A percentile compares a stretch with the other conserved stretches of the same genome.
These are phyloP conservation scores for Parapristionchus giblindavisi DNA, from an alignment of 2,888 invertebrate genomes.

Conservation along the genomic window DNA sequence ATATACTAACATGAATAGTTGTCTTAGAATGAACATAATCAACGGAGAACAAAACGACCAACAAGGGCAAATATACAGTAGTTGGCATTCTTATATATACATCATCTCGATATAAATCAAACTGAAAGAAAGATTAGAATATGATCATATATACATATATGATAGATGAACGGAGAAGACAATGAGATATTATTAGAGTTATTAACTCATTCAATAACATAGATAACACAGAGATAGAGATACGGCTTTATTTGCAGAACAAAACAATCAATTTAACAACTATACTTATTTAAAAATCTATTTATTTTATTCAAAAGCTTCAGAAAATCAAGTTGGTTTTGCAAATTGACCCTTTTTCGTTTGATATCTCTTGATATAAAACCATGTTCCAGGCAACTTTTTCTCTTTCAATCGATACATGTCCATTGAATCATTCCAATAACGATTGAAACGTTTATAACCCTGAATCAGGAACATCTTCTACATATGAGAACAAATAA, in stretches of 20 bases:
- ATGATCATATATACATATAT: too few species aligned
- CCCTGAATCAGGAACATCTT: constrained; percentile 42
- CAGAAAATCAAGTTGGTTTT: not conserved
- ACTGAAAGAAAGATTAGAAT: not conserved
- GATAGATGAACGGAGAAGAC: too few species aligned
- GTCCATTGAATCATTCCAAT: constrained; percentile 66
- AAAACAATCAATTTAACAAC: constrained; percentile 2
- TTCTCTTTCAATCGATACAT: constrained; percentile 64
- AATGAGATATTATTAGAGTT: constrained; percentile 1
- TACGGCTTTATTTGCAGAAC: constrained; percentile 2
- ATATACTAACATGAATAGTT: too few species aligned
- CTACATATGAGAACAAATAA: too few species aligned
- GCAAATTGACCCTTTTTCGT: not conserved
- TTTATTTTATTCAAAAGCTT: not conserved
- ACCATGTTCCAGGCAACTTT: constrained; percentile 62
- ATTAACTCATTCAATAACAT: not conserved
- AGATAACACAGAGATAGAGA: not conserved
- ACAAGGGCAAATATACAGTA: not conserved
- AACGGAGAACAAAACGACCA: not conserved
- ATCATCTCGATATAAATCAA: not conserved
- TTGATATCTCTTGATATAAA: constrained; percentile 64
- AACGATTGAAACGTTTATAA: constrained; percentile 66
- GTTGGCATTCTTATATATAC: not conserved
- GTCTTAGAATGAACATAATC: too few species aligned
- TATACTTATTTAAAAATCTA: not conserved